A percentile compares a stretch with the other conserved stretches of the same genome.
Evolutionary conservation across 2,113 vertebrate species (phyloP).

Genomic region (Aegypius monachus): DNA sequence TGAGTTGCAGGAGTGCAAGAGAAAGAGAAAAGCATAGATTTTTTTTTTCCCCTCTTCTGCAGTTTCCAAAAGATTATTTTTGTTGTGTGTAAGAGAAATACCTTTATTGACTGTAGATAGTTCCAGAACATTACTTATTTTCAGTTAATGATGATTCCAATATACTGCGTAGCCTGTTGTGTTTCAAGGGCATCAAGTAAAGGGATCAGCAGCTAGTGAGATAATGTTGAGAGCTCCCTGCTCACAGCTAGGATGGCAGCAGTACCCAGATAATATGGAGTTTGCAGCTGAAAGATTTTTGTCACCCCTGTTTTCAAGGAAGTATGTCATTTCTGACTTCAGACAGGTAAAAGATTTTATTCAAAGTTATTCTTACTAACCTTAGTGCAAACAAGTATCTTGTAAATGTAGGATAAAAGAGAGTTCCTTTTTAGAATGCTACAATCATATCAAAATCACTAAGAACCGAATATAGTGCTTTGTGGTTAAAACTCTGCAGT

Average conservation of each 20-base stretch:
- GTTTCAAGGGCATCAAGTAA: constrained; percentile 72
- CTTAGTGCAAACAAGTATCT: background rate
- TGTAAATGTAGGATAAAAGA: background rate
- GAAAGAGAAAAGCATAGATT: background rate
- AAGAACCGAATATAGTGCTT: background rate
- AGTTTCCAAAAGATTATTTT: background rate
- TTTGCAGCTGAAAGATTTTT: background rate
- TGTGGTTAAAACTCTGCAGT: background rate
- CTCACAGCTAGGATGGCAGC: constrained; percentile 9
- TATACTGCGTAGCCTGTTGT: constrained; percentile 62
- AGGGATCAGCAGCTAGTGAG: constrained; percentile 72
- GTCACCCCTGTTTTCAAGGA: background rate
- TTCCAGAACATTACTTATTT: background rate
- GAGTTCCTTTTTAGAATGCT: background rate
- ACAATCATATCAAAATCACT: background rate
- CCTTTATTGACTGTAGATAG: background rate
- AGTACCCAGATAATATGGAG: background rate
- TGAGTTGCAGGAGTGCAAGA: background rate
- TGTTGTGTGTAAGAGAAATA: background rate
- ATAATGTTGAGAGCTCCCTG: constrained; percentile 48
- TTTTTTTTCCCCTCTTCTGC: background rate
- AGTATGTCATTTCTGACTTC: constrained; percentile 9
- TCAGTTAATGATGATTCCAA: background rate
- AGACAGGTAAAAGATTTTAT: constrained; percentile 63
- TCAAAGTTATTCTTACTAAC: background rate